phyloP scores from a whole-genome alignment of 23 tunicate species.

The Trididemnum nubilum region DNA sequence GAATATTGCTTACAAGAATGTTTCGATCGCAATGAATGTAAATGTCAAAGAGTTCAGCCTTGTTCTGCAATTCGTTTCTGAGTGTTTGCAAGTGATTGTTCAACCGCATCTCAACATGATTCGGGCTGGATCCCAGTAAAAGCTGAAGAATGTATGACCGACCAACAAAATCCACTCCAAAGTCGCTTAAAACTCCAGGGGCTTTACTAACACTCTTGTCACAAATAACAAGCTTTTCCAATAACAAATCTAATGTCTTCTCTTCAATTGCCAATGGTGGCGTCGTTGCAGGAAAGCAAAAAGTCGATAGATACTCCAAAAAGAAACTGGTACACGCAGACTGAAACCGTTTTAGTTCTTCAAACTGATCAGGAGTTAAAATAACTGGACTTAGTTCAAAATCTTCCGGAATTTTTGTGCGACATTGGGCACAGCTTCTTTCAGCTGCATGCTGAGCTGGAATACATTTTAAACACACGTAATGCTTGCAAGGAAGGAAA shows the following conservation, averaged over 20 bases:
- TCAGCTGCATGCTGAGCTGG: background rate
- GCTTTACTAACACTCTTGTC: constrained; percentile 5
- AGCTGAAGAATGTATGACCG: constrained; percentile 63
- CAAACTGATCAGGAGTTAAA: constrained; percentile 13
- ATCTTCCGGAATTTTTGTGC: constrained; percentile 11
- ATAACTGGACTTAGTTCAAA: constrained; percentile 27
- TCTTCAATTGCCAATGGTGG: background rate
- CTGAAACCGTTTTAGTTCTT: constrained; percentile 46
- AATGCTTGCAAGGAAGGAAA: constrained; percentile 56
- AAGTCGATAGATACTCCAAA: constrained; percentile 60
- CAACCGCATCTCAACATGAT: constrained; percentile 14
- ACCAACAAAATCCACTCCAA: constrained; percentile 9
- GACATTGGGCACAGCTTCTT: constrained; percentile 49
- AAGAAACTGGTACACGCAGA: constrained; percentile 65
- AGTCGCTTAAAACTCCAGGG: background rate
- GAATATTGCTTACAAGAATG: constrained; percentile 2
- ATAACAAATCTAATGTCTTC: constrained; percentile 5
- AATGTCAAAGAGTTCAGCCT: constrained; percentile 22
- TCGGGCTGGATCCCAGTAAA: constrained; percentile 24
- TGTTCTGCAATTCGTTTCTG: constrained; percentile 12
- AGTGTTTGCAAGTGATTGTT: background rate
- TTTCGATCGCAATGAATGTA: constrained; percentile 41
- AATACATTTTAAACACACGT: constrained; percentile 49
- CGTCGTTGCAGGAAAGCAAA: constrained; percentile 59
- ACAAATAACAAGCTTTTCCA: constrained; percentile 53